A percentile compares a stretch with the other conserved stretches of the same genome.
Conservation (phyloP, 2,113 vertebrate species). For the Vimba vimba region DNA sequence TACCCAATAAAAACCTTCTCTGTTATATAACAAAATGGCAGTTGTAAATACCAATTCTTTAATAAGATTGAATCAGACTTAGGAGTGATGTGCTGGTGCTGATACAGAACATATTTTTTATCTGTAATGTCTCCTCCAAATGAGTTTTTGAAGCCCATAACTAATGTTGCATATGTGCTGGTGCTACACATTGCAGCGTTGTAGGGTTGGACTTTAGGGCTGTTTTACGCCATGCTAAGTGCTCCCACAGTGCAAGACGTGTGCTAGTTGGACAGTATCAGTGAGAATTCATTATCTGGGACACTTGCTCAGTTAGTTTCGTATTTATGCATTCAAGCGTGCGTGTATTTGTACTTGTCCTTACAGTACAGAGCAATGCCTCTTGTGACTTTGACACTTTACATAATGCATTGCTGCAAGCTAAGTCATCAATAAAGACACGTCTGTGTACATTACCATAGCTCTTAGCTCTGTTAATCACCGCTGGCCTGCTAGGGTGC, state of each 20-base stretch:
- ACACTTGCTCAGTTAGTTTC: slow-evolving; percentile 21
- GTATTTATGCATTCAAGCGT: slow-evolving; percentile 48
- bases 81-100: neutral
- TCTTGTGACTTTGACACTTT: slow-evolving; percentile 33
- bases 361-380: slow-evolving; percentile 28
- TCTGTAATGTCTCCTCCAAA: neutral
- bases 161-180: neutral
- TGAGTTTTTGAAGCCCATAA: neutral
- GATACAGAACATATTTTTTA: neutral
- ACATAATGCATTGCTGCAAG: slow-evolving; percentile 40
- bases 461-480: slow-evolving; percentile 44
- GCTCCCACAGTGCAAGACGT: slow-evolving; percentile 12
- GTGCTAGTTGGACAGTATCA: neutral
- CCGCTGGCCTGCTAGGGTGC: neutral
- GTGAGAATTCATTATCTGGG: slow-evolving; percentile 35
- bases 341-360: slow-evolving; percentile 33
- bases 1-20: neutral
- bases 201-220: slow-evolving; percentile 4
- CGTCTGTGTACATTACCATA: slow-evolving; percentile 47
- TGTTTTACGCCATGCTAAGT: slow-evolving; percentile 28
- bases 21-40: neutral
- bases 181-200: neutral
- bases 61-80: neutral
- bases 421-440: slow-evolving; percentile 31
- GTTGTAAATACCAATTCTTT: neutral